Evolutionary conservation across 2,888 invertebrate species (phyloP), one percentile per base, ranked within the genome.

Genomic region (Lasioglossum figueresi): DNA sequence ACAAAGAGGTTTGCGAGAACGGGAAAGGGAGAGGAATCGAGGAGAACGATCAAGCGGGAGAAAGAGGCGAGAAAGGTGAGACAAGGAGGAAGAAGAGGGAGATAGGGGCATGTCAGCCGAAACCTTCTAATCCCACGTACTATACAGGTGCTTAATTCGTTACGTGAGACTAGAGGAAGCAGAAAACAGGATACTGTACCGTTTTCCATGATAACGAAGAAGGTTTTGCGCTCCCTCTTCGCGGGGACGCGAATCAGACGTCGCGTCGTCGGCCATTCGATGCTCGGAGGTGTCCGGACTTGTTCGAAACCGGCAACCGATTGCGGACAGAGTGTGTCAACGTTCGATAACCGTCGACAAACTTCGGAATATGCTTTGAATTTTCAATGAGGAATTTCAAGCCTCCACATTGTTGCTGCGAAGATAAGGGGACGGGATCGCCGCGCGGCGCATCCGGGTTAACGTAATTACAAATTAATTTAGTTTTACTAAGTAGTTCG

Each of bases 131-230:
- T 90, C 89, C 80, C 86, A 88, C 89, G 85, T 86, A 83, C 85
- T 86, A 84, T 52, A 52, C 85, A 84, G 83, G 83, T 90, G 89
- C 78, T 80, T 86, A 84, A 86, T 90, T 89, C 80, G 88, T 86
- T 79, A 83, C 89, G 91, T 91, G 91, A 88, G 88, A 90, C 70
- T 88, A 80, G 75, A 83, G 86, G 88, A 88, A 86, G 80, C 81
- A 80, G 82, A 84, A 85, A 91, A 91, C 89, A 85, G 89, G 86
- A 90, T 82, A 84, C 77, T 83, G 85, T 91, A 90, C 91, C 86
- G 91, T 91, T 90, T 91, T 82, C 68, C 77, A 75, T 83, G 90
- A 90, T 90, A 90, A 88, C 88, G 88, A 86, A 83, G 82, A 80
- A 85, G 88, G 84, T 80, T 86, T 86, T 68, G 23, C 82, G 80